Percentiles rank a stretch among this genome's conserved stretches.
Evolutionary conservation across 2,113 vertebrate species (phyloP).

Genomic region (Melanerpes aurifrons): DNA sequence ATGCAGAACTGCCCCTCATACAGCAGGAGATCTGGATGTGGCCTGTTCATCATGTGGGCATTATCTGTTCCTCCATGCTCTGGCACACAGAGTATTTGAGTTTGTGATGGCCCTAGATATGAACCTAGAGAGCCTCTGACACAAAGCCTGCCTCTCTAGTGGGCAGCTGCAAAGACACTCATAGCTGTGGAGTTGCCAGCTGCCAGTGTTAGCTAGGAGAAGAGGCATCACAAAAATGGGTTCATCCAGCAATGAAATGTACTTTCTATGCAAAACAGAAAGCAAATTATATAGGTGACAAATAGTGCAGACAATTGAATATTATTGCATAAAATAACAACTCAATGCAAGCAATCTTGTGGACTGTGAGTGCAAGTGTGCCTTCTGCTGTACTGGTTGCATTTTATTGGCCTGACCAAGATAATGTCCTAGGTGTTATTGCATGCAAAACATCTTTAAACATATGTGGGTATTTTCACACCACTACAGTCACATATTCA

Average conservation of each 20-base stretch:
- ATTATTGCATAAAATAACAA: neutral
- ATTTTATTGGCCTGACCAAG: neutral
- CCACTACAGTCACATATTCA: rapidly evolving
- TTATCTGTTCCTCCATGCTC: neutral
- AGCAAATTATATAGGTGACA: neutral
- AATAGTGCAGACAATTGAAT: neutral
- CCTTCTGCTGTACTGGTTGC: neutral
- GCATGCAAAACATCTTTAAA: neutral
- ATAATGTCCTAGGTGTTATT: neutral
- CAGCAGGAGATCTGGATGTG: neutral
- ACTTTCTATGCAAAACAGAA: neutral
- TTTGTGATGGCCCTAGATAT: neutral
- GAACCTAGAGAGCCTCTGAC: neutral
- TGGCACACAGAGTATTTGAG: neutral
- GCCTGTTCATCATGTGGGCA: neutral
- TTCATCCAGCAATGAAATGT: neutral
- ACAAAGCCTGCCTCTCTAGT: neutral
- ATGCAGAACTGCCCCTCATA: neutral
- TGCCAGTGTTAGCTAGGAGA: neutral
- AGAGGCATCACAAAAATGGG: neutral
- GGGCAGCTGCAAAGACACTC: neutral
- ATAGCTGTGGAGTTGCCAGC: neutral
- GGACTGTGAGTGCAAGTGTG: neutral
- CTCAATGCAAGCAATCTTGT: neutral
- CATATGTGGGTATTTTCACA: neutral